Evolutionary conservation across 2,888 invertebrate species (phyloP), one percentile per base, ranked within the genome.

Genomic region (Luperina testacea): DNA sequence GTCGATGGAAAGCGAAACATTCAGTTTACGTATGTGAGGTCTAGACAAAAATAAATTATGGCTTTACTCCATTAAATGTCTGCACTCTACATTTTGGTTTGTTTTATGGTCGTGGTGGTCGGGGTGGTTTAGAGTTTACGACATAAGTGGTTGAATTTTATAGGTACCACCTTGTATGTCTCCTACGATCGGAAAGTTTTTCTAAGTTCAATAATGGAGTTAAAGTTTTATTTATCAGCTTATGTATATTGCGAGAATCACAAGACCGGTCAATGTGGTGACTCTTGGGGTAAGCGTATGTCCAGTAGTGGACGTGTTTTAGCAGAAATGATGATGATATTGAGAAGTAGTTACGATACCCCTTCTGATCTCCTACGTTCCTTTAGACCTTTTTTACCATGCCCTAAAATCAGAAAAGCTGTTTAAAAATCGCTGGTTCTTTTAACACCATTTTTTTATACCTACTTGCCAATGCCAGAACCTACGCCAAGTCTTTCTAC

Each of bases 71-170:
- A 63, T 78, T 64, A 78, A 38, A 38, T 24, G 78, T 27, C 20
- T 74, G 48, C 75, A 78, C 78, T 70, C 3, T 64, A 78, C 13
- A 51, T 48, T 78, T 78, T 27, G 32, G 15, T 53, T 45, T 42
- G 15, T 75, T 81, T 81, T 75, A 81, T 81, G 75, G 38, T 70
- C 11, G 32, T 51, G 48, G 48, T 48, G 48, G 48, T 13, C 13
- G 48, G 15, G 17, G 7, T 51, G 51, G 17, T 51, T 20, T 20
- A 53, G 64, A 65, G 65, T 80, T 80, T 81, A 80, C 81, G 80
- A 81, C 32, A 17, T 81, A 75, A 80, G 80, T 80, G 81, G 38
- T 64, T 65, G 6, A 64, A 69, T 57, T 80, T 57, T 59, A 79
- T 73, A 32, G 48, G 72, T 64, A 64, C 53, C 45, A 27, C 42